Conservation (phyloP, 2,797 vertebrate species). For the Eidolon dupreanum region DNA sequence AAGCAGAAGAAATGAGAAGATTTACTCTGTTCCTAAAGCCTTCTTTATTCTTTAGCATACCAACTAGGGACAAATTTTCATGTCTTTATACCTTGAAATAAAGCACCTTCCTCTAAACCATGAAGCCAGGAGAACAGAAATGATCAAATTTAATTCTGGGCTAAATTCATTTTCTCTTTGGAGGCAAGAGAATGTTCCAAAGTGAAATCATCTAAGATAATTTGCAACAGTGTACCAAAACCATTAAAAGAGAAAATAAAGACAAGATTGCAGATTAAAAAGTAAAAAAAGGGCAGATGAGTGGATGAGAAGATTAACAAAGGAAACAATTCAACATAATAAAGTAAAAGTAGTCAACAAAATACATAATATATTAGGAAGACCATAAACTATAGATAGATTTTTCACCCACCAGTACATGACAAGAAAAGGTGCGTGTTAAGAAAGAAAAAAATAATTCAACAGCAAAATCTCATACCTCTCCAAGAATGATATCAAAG, state of each 20-base stretch:
- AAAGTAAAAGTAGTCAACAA: background rate
- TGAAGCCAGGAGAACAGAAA: background rate
- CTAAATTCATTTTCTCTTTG: background rate
- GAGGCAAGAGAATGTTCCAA: background rate
- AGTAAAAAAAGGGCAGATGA: background rate
- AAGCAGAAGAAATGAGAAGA: slow-evolving; percentile 22
- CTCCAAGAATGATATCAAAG: background rate
- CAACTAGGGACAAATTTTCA: background rate
- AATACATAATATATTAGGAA: background rate
- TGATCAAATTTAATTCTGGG: background rate
- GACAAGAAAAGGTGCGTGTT: background rate
- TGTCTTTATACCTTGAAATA: background rate
- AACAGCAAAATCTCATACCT: background rate
- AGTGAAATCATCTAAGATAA: background rate
- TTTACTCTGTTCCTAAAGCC: background rate
- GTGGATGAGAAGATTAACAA: background rate
- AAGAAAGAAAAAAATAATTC: background rate
- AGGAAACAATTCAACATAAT: background rate
- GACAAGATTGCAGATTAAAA: background rate
- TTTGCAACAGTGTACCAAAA: background rate
- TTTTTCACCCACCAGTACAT: background rate
- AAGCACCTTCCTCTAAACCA: background rate
- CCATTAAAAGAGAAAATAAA: background rate
- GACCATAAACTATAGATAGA: background rate
- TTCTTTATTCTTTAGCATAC: background rate